A percentile compares a stretch with the other conserved stretches of the same genome.
These are phyloP conservation scores for Microtus californicus DNA, from an alignment of 2,797 vertebrate genomes.

Conservation along the genomic window DNA sequence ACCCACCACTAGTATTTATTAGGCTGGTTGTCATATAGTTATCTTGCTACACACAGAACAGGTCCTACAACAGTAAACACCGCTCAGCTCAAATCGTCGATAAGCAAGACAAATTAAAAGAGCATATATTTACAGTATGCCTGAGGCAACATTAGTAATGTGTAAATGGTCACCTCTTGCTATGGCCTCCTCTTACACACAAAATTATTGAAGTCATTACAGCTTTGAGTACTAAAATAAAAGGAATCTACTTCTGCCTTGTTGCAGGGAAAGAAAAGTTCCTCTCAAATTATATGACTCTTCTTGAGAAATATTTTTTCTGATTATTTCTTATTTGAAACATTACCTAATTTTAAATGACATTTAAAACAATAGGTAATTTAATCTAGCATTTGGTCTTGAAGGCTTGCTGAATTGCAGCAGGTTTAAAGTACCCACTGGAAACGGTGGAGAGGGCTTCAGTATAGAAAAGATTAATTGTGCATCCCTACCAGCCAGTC, in stretches of 20 bases:
- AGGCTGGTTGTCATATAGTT: not conserved
- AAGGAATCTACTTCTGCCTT: not conserved
- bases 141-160: not conserved
- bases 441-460: not conserved
- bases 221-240: not conserved
- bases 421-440: not conserved
- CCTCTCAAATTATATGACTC: not conserved
- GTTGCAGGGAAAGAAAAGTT: not conserved
- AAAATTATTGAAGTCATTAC: slow-evolving; percentile 24
- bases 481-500: not conserved
- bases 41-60: not conserved
- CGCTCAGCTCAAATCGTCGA: not conserved
- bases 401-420: not conserved
- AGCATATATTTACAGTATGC: not conserved
- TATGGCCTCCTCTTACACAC: not conserved
- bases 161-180: not conserved
- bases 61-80: not conserved
- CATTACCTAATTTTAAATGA: slow-evolving; percentile 8
- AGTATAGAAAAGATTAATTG: not conserved
- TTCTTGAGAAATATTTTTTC: not conserved
- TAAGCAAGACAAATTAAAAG: not conserved
- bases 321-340: not conserved
- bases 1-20: not conserved
- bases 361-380: not conserved
- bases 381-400: not conserved